Evolutionary conservation across 1,140 invertebrate species (phyloP), one percentile per base, ranked within the genome.

Genomic region (Uloborus diversus): DNA sequence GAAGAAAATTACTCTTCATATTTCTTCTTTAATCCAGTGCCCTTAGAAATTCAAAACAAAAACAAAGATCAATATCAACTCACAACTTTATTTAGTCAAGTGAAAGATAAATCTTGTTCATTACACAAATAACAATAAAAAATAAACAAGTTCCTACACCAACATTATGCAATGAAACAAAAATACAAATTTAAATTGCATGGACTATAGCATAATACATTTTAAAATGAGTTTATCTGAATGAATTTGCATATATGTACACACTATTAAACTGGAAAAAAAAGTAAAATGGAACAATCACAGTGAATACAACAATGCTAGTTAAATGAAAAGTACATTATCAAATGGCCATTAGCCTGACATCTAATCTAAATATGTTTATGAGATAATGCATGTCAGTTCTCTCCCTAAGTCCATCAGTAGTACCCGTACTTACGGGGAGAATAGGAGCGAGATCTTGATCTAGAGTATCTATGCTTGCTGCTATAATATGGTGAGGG

Each of bases 371-470:
- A 53, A 53, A 20, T 14, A 53, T 53, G 17, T 20, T 53, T n/a
- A 53, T 7, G 20, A 53, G 17, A 53, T 53, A 53, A 53, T 53
- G 49, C 49, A 53, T 20, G 1, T 7, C n/a, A n/a, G n/a, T 53
- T 20, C 5, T 20, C 17, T 37, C 32, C 61, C 28, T 13, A 14
- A 53, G 25, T 66, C 65, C 76, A 42, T 80, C 79, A 80, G 79
- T 80, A 80, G 79, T 71, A 80, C 66, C 79, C 79, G 79, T 80
- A 80, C 79, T 80, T 91, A 94, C 94, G 93, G 86, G 94, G 94
- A 81, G 93, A 93, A 87, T 94, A 95, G 83, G 94, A 94, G 81
- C 93, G 90, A 82, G 93, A 94, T 83, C 93, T 89, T 25, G 92
- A 93, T 61, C 92, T 90, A 81, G 94, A 93, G 84, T 94, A 93